Percentiles rank a stretch among this genome's conserved stretches.
Evolutionary conservation across 2,888 invertebrate genomes (phyloP).

Genomic region (Microchrysa polita): DNA sequence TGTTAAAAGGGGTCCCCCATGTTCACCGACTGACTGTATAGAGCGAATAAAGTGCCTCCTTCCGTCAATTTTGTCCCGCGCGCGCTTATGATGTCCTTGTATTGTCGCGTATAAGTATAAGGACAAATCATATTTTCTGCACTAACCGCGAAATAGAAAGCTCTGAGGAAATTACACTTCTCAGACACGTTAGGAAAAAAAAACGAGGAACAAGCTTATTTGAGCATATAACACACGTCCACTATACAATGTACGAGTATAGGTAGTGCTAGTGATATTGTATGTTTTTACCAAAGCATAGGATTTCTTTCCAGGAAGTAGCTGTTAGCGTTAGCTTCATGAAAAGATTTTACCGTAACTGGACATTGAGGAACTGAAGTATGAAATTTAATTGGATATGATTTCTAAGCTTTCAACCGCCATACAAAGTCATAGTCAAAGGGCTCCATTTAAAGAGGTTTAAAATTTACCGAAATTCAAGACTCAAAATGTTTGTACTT

Average conservation of each 20-base stretch:
- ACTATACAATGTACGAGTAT: too few relatives aligned
- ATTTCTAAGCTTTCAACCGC: too few relatives aligned
- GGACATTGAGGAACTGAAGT: background rate
- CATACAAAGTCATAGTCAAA: too few relatives aligned
- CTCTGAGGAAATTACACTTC: background rate
- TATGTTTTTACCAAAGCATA: background rate
- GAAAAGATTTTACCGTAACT: background rate
- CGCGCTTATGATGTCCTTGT: background rate
- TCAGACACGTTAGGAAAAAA: background rate
- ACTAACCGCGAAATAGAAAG: background rate
- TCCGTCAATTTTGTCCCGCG: background rate
- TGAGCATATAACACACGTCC: background rate
- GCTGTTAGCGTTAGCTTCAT: background rate
- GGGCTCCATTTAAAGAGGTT: too few relatives aligned
- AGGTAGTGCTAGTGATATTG: too few relatives aligned
- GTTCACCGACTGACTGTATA: background rate
- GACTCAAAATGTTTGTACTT: too few relatives aligned
- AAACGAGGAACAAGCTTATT: background rate
- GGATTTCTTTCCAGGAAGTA: background rate
- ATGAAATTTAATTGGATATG: conserved; percentile 11
- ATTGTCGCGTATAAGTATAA: background rate
- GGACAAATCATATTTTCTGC: background rate
- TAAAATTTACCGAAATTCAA: too few relatives aligned
- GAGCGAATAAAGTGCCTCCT: background rate
- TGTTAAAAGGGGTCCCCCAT: background rate